These are phyloP conservation scores for Gryllus longicercus DNA, from an alignment of 2,888 invertebrate genomes.

Conservation along the genomic window DNA sequence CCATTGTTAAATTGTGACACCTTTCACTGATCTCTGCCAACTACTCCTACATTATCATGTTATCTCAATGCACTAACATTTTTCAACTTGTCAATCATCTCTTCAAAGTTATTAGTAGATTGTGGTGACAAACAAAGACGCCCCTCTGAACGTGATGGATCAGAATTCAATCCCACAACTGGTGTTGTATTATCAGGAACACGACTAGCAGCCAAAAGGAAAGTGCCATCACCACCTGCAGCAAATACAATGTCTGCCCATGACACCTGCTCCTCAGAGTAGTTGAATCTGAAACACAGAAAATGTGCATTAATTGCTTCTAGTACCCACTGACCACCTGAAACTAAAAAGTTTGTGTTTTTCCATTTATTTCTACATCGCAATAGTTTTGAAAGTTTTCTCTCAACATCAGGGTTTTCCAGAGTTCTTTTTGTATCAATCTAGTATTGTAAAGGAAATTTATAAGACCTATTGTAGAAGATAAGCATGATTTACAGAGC, in stretches of 20 bases:
- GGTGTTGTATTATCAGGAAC: conserved; percentile 74
- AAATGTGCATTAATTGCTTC: too few species aligned
- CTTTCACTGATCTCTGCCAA: background rate
- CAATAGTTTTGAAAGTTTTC: too few species aligned
- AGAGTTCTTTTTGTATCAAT: too few species aligned
- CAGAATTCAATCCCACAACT: conserved; percentile 96
- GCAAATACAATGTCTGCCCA: conserved; percentile 90
- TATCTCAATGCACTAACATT: conserved; percentile 55
- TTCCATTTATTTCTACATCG: too few species aligned
- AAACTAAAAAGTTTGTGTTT: too few species aligned
- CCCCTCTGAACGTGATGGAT: conserved; percentile 90
- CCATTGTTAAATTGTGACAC: background rate
- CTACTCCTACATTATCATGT: background rate
- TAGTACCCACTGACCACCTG: too few species aligned
- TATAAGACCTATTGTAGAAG: too few species aligned
- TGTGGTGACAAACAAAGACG: conserved; percentile 83
- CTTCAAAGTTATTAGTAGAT: conserved; percentile 74
- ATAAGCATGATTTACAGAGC: too few species aligned
- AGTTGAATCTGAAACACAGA: conserved; percentile 50
- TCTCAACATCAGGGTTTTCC: too few species aligned
- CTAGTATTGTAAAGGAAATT: too few species aligned
- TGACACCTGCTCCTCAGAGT: conserved; percentile 65
- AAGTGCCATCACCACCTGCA: conserved; percentile 96
- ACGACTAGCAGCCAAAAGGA: conserved; percentile 85
- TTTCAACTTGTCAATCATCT: conserved; percentile 73